Base-by-base conservation (phyloP, 23 tunicate species). In the Aplidium turbinatum region DNA sequence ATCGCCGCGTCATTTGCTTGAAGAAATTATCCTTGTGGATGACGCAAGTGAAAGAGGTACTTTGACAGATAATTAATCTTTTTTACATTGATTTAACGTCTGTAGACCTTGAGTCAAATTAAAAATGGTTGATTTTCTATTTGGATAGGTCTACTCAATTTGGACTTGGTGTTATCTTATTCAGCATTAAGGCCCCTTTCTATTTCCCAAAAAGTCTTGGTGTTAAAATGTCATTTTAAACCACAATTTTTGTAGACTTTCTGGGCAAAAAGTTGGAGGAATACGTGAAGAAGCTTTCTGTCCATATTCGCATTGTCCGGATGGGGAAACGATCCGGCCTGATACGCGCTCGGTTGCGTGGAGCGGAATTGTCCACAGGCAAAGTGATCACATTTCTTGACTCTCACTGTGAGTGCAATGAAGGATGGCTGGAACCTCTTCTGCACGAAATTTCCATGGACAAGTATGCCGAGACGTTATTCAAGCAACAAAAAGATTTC, bases 371-470 rank as follows among this genome's bases (percentile, higher is more conserved):
- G 16, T 73, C 97, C 4, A 55, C 48, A 16, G 97, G 97, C 3
- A 77, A 90, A 42, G 97, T 90, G 25, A 76, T 90, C 7, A 90
- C 97, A 4, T 90, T 90, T 35, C 65, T 90, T 3, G 97, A 90
- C 52, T 89, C 97, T 31, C 97, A 90, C 72, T 90, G 97, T 55
- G 97, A 90, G 71, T 90, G 97, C 68, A 90, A 89, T 31, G 35
- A 83, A 50, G 97, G 97, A 3, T 90, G 97, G 97, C 78, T 90
- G 70, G 97, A 90, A 63, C 97, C 97, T 18, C 58, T 90, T 53
- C 70, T 90, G 40, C 45, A 81, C 16, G 97, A 90, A 72, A 90
- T 90, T 33, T 89, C 89, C 9, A 82, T 72, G 72, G 97, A 90
- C 70, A 67, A 75, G 85, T 85, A 34, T 5, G 70, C 7, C n/a